Evolutionary conservation across 2,113 vertebrate genomes (phyloP), one percentile per base, ranked within the genome.

Genomic region (Psephotus haematonotus): DNA sequence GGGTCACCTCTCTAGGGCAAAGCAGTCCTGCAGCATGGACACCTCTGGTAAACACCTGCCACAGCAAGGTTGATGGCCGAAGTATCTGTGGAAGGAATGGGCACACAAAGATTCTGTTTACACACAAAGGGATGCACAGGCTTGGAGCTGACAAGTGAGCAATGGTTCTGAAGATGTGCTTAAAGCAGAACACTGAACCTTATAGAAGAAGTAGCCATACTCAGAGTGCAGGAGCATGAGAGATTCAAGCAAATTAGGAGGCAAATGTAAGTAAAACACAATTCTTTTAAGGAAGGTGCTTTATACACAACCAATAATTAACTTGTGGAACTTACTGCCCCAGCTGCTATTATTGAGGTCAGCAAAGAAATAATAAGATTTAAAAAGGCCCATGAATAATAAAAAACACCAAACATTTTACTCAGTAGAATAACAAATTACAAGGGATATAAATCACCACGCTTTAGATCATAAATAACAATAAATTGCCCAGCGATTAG

Each of bases 301-400:
- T 86, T 86, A 65, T 49, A 24, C 44, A 55, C 50, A 90, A 88
- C 79, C 68, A 95, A 8, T 96, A 96, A 96, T 95, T 94, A 94
- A 78, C 79, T 90, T 84, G 76, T 84, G 90, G 79, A 88, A 88
- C 69, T 90, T 88, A 75, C 68, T 90, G 85, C 76, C 76, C 55
- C 43, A 79, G 55, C 65, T 96, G 57, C 86, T 91, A 17, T 93
- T 96, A 81, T 44, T 96, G 86, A 96, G 92, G 92, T 92, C 50
- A 28, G 88, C 62, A 52, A 52, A 95, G 88, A 94, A 94, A 68
- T 68, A 94, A 71, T 68, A 70, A 92, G 64, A 68, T 94, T 96
- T 92, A 1, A 79, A 95, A 96, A 88, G 82, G 82, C 33, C 85
- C 75, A 96, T 96, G 95, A 96, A 96, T 96, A 94, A 95, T 95